Percentiles rank a stretch among this genome's conserved stretches.
Evolutionary conservation across 2,888 invertebrate species (phyloP).

Genomic region (Netelia fuscicornis): DNA sequence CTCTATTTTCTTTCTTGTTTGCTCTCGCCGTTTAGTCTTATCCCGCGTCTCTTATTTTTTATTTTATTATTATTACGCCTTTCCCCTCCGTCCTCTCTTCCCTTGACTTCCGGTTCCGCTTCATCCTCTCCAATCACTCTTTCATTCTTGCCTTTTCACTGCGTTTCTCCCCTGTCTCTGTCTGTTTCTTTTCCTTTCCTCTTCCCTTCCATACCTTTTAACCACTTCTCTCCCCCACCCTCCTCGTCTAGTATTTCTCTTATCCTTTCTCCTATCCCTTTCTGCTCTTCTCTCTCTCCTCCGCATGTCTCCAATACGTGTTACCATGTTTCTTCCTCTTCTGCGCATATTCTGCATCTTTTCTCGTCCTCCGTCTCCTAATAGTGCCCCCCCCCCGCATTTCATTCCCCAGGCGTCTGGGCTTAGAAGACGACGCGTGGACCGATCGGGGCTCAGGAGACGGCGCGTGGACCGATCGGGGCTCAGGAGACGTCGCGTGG

Average conservation of each 20-base stretch:
- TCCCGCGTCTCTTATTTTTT: too few relatives aligned
- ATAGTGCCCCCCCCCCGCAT: conserved; percentile 27
- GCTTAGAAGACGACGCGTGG: too few relatives aligned
- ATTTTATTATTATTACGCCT: too few relatives aligned
- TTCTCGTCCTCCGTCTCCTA: conserved; percentile 33
- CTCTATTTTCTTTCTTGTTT: too few relatives aligned
- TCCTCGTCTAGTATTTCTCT: conserved; percentile 9
- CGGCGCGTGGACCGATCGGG: too few relatives aligned
- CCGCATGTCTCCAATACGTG: background rate
- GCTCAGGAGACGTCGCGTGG: too few relatives aligned
- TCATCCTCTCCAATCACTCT: too few relatives aligned
- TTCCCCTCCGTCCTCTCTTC: too few relatives aligned
- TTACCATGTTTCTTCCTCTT: conserved; percentile 11
- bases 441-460: too few relatives aligned
- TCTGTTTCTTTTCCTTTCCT: background rate
- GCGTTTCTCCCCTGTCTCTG: background rate
- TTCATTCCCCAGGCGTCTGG: conserved; percentile 27
- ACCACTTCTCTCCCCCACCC: background rate
- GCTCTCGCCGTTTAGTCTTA: too few relatives aligned
- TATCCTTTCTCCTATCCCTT: conserved; percentile 8
- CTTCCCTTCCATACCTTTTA: background rate
- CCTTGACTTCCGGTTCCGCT: too few relatives aligned
- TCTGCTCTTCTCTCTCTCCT: background rate
- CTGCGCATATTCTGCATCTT: conserved; percentile 13
- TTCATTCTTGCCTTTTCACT: too few relatives aligned